These are phyloP conservation scores for Melanaphis sacchari DNA, from an alignment of 1,140 invertebrate species.

Conservation along the genomic window DNA sequence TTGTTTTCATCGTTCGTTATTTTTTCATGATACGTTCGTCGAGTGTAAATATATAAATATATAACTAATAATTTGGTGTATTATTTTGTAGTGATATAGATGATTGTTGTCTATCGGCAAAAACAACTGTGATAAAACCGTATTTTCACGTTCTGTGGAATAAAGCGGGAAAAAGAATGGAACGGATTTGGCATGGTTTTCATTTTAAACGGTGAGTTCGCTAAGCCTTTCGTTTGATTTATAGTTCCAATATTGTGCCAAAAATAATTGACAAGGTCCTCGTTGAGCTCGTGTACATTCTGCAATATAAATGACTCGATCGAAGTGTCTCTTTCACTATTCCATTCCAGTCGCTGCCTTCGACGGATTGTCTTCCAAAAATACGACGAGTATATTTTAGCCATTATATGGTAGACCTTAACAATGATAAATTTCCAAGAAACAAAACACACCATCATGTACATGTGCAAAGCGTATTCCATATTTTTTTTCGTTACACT, in stretches of 20 bases:
- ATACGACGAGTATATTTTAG: not conserved
- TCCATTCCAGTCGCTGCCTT: not conserved
- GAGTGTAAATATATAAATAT: not conserved
- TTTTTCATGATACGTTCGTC: not conserved
- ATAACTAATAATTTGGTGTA: not conserved
- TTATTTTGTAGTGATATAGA: not conserved
- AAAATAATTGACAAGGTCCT: slow-evolving; percentile 47
- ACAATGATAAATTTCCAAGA: not conserved
- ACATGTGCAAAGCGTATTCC: not conserved
- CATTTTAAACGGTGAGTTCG: slow-evolving; percentile 5
- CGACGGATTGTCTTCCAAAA: not conserved
- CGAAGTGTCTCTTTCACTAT: not conserved
- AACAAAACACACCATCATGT: not conserved
- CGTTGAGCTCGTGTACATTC: not conserved
- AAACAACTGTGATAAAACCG: not conserved
- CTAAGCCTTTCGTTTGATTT: slow-evolving; percentile 49
- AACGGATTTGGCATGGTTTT: slow-evolving; percentile 41
- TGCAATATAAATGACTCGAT: slow-evolving; percentile 16
- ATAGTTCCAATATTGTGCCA: slow-evolving; percentile 8
- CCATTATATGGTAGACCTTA: not conserved
- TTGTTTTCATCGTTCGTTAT: not conserved
- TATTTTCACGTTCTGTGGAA: not conserved
- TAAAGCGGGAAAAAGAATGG: not conserved
- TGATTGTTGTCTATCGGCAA: not conserved
- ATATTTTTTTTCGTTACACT: not conserved